phyloP scores from a whole-genome alignment of 2,113 vertebrate species.

The Gallinago media region DNA sequence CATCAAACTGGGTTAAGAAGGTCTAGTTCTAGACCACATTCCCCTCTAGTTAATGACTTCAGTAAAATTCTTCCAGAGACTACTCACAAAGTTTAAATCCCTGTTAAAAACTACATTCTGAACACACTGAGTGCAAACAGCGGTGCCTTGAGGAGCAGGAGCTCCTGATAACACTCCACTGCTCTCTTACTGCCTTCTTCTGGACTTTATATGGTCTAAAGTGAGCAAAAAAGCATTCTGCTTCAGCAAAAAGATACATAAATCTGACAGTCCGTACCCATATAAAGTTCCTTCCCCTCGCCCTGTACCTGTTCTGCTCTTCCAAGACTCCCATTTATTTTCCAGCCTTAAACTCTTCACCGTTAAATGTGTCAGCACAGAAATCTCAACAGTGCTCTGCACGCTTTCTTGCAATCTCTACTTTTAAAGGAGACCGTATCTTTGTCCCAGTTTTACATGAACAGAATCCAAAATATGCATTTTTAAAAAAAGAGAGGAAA shows the following conservation, averaged over 20 bases:
- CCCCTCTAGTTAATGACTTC: neutral
- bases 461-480: neutral
- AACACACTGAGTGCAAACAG: neutral
- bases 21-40: neutral
- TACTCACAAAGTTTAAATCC: neutral
- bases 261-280: too few relatives aligned
- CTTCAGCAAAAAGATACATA: neutral
- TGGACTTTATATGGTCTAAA: neutral
- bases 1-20: neutral
- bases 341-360: neutral
- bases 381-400: neutral
- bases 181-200: neutral
- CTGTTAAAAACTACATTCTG: neutral
- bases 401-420: neutral
- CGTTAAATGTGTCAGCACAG: neutral
- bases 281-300: neutral
- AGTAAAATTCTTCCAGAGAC: neutral
- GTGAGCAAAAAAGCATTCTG: neutral
- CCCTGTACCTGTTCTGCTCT: fast-evolving
- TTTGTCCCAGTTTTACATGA: neutral
- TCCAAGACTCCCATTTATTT: neutral
- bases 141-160: fast-evolving
- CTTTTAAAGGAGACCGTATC: fast-evolving
- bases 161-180: neutral
- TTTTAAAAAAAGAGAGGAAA: neutral